Percentiles rank a stretch among this genome's conserved stretches.
Conservation (phyloP, 2,113 vertebrate genomes). For the Zeus faber region DNA sequence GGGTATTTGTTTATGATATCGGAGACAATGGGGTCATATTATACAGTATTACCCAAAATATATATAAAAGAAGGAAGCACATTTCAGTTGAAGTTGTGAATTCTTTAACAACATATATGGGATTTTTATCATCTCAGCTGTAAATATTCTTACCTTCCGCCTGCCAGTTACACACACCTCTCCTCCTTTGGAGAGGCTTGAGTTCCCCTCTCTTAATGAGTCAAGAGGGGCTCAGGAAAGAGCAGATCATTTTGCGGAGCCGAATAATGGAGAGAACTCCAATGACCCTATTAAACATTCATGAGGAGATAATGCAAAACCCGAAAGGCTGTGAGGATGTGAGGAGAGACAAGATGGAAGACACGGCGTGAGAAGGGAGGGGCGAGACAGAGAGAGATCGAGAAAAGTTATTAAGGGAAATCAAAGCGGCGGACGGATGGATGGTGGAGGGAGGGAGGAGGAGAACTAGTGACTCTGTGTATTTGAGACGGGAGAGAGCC, state of each 20-base stretch:
- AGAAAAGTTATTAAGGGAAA: neutral
- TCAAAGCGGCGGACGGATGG: neutral
- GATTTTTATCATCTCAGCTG: neutral
- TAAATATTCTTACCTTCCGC: neutral
- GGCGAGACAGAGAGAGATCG: neutral
- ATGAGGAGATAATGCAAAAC: slow-evolving; percentile 61
- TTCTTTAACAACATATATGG: too few species aligned
- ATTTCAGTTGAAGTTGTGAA: too few species aligned
- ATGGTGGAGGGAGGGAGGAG: slow-evolving; percentile 6
- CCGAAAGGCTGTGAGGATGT: slow-evolving; percentile 32
- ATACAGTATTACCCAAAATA: too few species aligned
- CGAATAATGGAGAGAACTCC: slow-evolving; percentile 63
- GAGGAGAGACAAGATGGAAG: slow-evolving; percentile 18
- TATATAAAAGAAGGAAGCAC: too few species aligned
- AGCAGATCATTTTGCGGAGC: slow-evolving; percentile 53
- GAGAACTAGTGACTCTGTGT: neutral
- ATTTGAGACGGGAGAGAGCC: neutral
- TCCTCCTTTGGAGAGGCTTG: slow-evolving; percentile 37
- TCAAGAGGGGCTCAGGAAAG: slow-evolving; percentile 48
- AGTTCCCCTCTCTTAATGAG: slow-evolving; percentile 50
- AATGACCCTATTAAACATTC: slow-evolving; percentile 72
- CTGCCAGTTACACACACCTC: neutral
- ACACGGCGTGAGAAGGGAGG: too few species aligned
- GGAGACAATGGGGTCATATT: too few species aligned
- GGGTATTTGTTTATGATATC: too few species aligned